Evolutionary conservation across 2,888 invertebrate genomes (phyloP).

Genomic region (Phrixothrix hirtus): DNA sequence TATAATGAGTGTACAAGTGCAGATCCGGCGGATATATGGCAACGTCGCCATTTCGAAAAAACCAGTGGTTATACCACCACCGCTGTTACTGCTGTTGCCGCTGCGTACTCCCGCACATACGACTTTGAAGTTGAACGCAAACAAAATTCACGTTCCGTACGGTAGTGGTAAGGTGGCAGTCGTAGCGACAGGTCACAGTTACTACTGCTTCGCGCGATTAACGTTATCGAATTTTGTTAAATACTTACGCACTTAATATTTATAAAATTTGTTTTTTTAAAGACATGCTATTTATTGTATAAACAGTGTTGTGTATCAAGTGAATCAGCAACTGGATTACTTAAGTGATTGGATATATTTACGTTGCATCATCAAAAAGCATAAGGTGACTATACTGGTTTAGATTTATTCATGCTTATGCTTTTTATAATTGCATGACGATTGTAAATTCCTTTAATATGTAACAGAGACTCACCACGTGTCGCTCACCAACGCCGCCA

Average conservation of each 20-base stretch:
- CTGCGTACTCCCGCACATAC: slow-evolving; percentile 46
- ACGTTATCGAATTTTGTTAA: background rate
- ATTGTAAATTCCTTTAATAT: no score
- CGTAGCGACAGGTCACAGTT: slow-evolving; percentile 53
- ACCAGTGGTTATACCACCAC: slow-evolving; percentile 32
- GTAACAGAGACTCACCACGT: no score
- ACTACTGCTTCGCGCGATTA: slow-evolving; percentile 41
- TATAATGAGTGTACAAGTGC: slow-evolving; percentile 46
- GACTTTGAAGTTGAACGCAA: slow-evolving; percentile 33
- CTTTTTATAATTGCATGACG: no score
- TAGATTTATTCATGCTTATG: background rate
- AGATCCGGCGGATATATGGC: slow-evolving; percentile 54
- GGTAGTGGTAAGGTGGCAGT: slow-evolving; percentile 56
- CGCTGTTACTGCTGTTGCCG: slow-evolving; percentile 29
- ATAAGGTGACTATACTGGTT: slow-evolving; percentile 13
- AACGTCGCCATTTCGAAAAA: slow-evolving; percentile 42
- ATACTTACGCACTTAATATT: slow-evolving; percentile 3
- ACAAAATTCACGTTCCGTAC: slow-evolving; percentile 45
- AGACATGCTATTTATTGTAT: no score
- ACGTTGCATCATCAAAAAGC: slow-evolving; percentile 22
- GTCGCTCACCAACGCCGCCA: no score
- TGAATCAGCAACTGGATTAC: slow-evolving; percentile 13
- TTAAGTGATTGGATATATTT: slow-evolving; percentile 17
- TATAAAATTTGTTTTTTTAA: background rate
- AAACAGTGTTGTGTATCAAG: background rate